Conservation (phyloP, 2,113 vertebrate genomes). For the Kryptolebias marmoratus region DNA sequence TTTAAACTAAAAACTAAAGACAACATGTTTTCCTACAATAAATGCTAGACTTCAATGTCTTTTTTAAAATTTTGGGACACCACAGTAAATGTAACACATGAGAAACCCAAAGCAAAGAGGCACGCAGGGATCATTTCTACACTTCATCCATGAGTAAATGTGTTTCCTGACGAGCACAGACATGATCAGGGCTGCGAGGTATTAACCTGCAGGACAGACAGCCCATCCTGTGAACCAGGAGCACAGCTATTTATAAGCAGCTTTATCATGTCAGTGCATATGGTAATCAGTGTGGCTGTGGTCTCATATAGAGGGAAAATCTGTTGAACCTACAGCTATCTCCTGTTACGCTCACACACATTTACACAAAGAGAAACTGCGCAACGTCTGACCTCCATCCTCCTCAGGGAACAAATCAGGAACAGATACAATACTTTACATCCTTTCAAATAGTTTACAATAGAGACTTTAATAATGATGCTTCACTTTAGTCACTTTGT, state of each 20-base stretch:
- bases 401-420: background rate
- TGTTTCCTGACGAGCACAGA: background rate
- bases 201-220: slow-evolving; percentile 60
- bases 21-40: no score
- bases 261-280: slow-evolving; percentile 74
- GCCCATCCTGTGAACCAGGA: slow-evolving; percentile 46
- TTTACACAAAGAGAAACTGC: background rate
- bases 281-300: slow-evolving; percentile 67
- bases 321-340: slow-evolving; percentile 3
- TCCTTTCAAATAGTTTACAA: no score
- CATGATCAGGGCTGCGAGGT: slow-evolving; percentile 29
- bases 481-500: no score
- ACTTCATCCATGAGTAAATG: background rate
- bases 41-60: no score
- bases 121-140: background rate
- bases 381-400: background rate
- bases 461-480: no score
- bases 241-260: slow-evolving; percentile 69
- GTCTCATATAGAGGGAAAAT: slow-evolving; percentile 30
- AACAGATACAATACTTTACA: no score
- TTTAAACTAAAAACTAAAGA: no score
- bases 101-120: background rate
- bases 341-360: background rate
- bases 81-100: no score
- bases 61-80: no score